Base-by-base conservation (phyloP, 2,797 vertebrate species). In the Diglossa cyanea region DNA sequence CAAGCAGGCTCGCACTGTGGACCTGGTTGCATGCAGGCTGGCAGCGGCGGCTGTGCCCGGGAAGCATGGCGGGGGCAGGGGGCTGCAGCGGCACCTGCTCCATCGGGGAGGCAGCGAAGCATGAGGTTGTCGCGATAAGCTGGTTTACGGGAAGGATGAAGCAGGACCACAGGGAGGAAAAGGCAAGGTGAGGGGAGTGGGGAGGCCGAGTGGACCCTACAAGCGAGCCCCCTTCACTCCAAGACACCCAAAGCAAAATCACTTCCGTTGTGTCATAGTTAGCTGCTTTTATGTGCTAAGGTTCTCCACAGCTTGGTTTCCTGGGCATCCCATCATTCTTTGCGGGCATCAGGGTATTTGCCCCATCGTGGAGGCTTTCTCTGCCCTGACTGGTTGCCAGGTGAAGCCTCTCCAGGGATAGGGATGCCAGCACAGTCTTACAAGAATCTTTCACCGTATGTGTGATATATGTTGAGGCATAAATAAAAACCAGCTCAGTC, bases 31-130 rank as follows among this genome's bases (percentile, higher is more conserved):
- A 5, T 35, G 23, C 42, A 18, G 11, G 62, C 62, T 26, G 24
- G 42, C 2, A 5, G 42, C 3, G 4, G 8, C 6, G 5, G 20
- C 40, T 44, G 42, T 65, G 17, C 12, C 12, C 4, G 0, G 24
- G 44, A 65, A 25, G 17, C n/a, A 19, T 3, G 7, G 31, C 4
- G 3, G 31, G 8, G 42, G 31, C 42, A 63, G 24, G 5, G n/a
- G 44, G 12, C n/a, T 47, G n/a, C 42, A 33, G 42, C 2, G 9
- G 31, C 42, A 45, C 17, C 62, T 2, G 1, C 62, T 33, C 42
- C 6, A 24, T 17, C 1, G 8, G 8, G 16, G 61, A 45, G 11
- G 42, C 23, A 45, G 62, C 4, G 1, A 44, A 65, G 31, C 62
- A 33, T 24, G 6, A 45, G 17, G n/a, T 45, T 2, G 3, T 65